phyloP scores from a whole-genome alignment of 2,888 invertebrate species.

The Trichacis sp. region DNA sequence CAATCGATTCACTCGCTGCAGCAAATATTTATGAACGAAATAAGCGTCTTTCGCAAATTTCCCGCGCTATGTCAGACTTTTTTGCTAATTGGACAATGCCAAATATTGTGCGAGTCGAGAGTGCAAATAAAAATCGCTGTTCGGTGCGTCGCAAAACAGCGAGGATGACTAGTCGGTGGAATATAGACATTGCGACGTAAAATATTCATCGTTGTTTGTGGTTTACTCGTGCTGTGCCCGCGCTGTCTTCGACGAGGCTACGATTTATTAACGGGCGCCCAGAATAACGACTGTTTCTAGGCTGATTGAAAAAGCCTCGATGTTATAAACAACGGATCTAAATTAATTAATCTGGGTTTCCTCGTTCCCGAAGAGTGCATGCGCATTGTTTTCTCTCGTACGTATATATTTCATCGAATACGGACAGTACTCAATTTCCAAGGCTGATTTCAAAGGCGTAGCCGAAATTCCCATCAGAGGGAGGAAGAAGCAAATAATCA shows the following conservation, averaged over 20 bases:
- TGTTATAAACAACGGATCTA: background rate
- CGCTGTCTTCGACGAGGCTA: background rate
- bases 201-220: background rate
- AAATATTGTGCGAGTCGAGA: background rate
- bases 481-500: too few species aligned
- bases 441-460: too few species aligned
- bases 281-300: background rate
- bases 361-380: too few species aligned
- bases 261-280: background rate
- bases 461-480: too few species aligned
- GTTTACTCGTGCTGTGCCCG: background rate
- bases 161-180: background rate
- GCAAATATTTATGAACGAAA: background rate
- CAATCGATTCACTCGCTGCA: too few species aligned
- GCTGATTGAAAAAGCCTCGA: background rate
- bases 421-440: background rate
- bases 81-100: background rate
- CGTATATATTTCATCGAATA: background rate
- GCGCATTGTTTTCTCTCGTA: background rate
- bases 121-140: conserved; percentile 2
- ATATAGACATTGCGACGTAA: background rate
- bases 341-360: background rate
- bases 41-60: background rate
- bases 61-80: background rate
- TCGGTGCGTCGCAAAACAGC: background rate